phyloP scores from a whole-genome alignment of 2,113 vertebrate species.

The Tychaedon coryphoeus region DNA sequence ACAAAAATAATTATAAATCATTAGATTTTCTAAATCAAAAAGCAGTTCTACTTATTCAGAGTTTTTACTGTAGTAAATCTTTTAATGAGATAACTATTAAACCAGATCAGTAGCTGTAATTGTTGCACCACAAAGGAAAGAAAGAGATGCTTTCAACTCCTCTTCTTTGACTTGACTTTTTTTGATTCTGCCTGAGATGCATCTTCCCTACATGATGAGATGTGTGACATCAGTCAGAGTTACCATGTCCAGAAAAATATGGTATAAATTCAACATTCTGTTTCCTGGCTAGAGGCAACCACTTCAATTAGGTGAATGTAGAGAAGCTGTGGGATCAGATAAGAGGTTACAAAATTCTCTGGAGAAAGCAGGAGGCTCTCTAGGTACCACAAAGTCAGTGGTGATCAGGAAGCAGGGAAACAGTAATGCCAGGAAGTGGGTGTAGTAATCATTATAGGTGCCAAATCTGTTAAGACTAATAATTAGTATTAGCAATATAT shows the following conservation, averaged over 20 bases:
- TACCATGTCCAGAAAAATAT: neutral
- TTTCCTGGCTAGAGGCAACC: neutral
- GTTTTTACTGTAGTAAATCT: neutral
- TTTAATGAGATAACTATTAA: neutral
- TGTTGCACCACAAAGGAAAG: neutral
- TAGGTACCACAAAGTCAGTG: neutral
- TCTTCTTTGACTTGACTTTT: neutral
- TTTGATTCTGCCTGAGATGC: neutral
- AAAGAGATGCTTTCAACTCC: neutral
- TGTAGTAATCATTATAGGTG: fast-evolving
- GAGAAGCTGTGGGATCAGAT: neutral
- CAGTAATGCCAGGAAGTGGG: neutral
- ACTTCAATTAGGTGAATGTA: neutral
- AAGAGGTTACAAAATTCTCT: neutral
- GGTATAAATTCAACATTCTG: neutral
- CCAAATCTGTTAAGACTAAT: neutral
- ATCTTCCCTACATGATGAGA: neutral
- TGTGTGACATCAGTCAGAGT: neutral
- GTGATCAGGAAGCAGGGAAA: neutral
- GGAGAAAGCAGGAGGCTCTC: neutral
- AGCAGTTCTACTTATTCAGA: fast-evolving
- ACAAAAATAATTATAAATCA: neutral
- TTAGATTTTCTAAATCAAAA: neutral
- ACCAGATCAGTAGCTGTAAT: neutral
- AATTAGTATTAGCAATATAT: neutral